Conservation (phyloP, 2,797 vertebrate genomes). For the Ispidina picta region DNA sequence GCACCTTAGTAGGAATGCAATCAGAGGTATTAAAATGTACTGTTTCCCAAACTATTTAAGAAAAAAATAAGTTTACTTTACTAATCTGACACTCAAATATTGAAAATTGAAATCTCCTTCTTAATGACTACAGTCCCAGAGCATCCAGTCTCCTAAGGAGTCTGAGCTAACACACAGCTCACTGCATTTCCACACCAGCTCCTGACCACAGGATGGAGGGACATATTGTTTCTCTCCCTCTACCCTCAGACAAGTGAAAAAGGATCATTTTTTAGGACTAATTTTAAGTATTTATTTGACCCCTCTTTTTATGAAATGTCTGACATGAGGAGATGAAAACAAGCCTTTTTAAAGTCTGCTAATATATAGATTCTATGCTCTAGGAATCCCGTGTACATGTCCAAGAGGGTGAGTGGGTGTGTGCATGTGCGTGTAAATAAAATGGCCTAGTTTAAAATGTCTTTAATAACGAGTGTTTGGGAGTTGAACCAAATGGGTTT, state of each 20-base stretch:
- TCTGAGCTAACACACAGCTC: neutral
- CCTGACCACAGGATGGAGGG: neutral
- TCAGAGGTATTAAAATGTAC: neutral
- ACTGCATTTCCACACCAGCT: neutral
- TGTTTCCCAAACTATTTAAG: neutral
- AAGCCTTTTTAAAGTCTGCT: neutral
- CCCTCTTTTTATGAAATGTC: neutral
- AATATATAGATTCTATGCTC: neutral
- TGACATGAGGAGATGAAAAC: neutral
- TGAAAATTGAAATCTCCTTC: neutral
- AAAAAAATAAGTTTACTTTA: neutral
- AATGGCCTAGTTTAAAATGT: constrained; percentile 44
- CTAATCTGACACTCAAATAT: neutral
- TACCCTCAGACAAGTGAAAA: neutral
- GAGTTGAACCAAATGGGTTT: neutral
- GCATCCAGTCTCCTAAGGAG: neutral
- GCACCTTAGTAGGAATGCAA: neutral
- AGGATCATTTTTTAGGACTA: neutral
- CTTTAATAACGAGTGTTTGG: neutral
- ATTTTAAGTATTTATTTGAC: neutral
- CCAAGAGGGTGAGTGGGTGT: neutral
- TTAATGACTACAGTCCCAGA: neutral
- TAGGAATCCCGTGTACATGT: neutral
- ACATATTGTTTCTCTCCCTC: accelerated
- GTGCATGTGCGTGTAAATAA: constrained; percentile 16